Evolutionary conservation across 2,797 vertebrate genomes (phyloP).

Genomic region (Psittacula echo): DNA sequence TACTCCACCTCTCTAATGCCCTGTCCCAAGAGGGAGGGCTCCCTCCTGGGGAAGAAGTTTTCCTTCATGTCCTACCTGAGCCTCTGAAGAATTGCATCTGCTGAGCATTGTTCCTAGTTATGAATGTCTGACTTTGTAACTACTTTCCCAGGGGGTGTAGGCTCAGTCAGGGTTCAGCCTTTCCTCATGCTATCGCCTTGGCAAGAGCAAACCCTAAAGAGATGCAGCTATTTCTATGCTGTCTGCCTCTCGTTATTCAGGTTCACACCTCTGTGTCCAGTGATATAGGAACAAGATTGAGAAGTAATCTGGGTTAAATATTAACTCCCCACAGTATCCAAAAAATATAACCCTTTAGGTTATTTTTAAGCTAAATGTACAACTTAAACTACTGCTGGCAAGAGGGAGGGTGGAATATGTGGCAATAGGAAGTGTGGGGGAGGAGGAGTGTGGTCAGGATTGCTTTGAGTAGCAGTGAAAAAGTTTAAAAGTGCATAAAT

Average conservation of each 20-base stretch:
- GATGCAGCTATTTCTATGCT: not conserved
- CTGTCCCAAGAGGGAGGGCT: not conserved
- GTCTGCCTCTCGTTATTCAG: rapidly evolving
- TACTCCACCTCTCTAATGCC: not conserved
- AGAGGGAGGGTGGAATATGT: not conserved
- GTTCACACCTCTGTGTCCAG: not conserved
- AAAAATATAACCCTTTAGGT: not conserved
- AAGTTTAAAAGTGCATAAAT: not conserved
- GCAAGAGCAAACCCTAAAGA: not conserved
- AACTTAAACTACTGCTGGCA: not conserved
- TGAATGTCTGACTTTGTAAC: not conserved
- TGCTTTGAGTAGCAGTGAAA: not conserved
- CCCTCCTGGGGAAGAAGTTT: not conserved
- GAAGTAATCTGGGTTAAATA: not conserved
- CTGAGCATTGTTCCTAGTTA: rapidly evolving
- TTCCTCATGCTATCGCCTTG: not conserved
- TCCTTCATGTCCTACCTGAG: not conserved
- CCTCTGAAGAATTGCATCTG: not conserved
- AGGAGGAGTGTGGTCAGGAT: not conserved
- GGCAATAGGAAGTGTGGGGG: not conserved
- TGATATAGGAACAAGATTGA: not conserved
- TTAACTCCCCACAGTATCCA: not conserved
- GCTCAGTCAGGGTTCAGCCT: not conserved
- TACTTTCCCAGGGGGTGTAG: not conserved
- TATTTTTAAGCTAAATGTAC: not conserved